Base-by-base conservation (phyloP, 2,888 invertebrate genomes). In the Scaeva pyrastri region DNA sequence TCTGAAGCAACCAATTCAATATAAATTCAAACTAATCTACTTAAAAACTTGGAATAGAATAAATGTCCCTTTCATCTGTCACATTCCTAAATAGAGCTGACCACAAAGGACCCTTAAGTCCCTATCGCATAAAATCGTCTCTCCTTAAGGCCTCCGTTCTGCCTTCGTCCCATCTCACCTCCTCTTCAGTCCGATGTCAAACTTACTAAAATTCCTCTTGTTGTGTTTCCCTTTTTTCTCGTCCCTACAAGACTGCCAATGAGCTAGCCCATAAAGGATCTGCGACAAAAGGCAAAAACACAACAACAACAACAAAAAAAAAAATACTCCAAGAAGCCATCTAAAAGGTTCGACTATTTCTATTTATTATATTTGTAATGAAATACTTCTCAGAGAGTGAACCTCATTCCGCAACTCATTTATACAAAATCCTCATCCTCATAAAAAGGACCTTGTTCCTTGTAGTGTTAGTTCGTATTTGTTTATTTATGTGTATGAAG, bases 141-240 rank as follows among this genome's bases (percentile, higher is more conserved):
- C 45, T 26, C 41, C 31, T 70, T 52, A 12, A n/a, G n/a, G n/a
- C n/a, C n/a, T n/a, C n/a, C n/a, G 2, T 19, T 8, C 19, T 11
- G n/a, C 48, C 19, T 11, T 19, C 19, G 2, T 16, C 19, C 39
- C 62, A 19, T 48, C 36, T 45, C 31, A 21, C 14, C 11, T 5
- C 23, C 62, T 55, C 39, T 11, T 39, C 11, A 31, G 41, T 8
- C 36, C 62, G 19, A 62, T 43, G 55, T 31, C 66, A 72, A 73
- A 79, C 73, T 79, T 72, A 79, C 79, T 64, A 66, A 26, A 68
- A 80, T 41, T 80, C 80, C 60, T 52, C n/a, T 74, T 62, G 39
- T 12, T 66, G 41, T 19, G 6, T 23, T 19, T 39, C 26, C 14
- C 31, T 52, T 31, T 23, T 48, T 7, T 16, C 16, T 14, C 19